Percentiles rank a stretch among this genome's conserved stretches.
Evolutionary conservation across 2,797 vertebrate species (phyloP).

Genomic region (Apogon talboti): DNA sequence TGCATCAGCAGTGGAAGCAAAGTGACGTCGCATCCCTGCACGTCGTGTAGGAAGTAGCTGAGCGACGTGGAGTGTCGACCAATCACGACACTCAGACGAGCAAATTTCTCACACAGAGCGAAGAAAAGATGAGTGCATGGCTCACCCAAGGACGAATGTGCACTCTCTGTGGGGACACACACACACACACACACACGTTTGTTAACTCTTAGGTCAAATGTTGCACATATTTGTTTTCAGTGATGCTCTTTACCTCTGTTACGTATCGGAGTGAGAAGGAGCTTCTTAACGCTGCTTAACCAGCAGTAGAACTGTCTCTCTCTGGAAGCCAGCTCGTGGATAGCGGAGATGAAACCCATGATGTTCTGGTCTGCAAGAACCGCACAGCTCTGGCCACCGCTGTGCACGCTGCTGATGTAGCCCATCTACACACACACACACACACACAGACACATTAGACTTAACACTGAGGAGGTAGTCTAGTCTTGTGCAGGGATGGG

Average conservation of each 20-base stretch:
- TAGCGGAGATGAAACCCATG: conserved; percentile 92
- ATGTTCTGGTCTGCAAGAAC: conserved; percentile 90
- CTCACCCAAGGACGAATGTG: conserved; percentile 59
- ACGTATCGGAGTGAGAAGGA: conserved; percentile 88
- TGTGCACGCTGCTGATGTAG: conserved; percentile 89
- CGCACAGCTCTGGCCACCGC: conserved; percentile 88
- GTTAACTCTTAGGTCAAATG: not conserved
- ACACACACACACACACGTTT: not conserved
- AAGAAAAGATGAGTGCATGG: conserved; percentile 87
- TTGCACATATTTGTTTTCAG: not conserved
- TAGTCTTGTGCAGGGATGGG: too few species aligned
- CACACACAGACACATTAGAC: conserved; percentile 16
- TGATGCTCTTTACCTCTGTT: conserved; percentile 50
- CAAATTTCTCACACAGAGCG: conserved; percentile 89
- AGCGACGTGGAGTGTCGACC: conserved; percentile 91
- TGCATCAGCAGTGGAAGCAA: conserved; percentile 90
- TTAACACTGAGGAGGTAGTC: too few species aligned
- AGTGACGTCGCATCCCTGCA: conserved; percentile 81
- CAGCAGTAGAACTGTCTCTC: conserved; percentile 92
- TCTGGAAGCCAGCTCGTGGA: conserved; percentile 92
- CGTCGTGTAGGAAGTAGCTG: conserved; percentile 88
- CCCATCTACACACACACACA: conserved; percentile 84
- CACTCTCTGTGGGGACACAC: conserved; percentile 54
- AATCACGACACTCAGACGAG: conserved; percentile 88
- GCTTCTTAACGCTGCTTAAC: conserved; percentile 86